phyloP scores from a whole-genome alignment of 2,888 invertebrate species.

The Lithophane ornitopus region DNA sequence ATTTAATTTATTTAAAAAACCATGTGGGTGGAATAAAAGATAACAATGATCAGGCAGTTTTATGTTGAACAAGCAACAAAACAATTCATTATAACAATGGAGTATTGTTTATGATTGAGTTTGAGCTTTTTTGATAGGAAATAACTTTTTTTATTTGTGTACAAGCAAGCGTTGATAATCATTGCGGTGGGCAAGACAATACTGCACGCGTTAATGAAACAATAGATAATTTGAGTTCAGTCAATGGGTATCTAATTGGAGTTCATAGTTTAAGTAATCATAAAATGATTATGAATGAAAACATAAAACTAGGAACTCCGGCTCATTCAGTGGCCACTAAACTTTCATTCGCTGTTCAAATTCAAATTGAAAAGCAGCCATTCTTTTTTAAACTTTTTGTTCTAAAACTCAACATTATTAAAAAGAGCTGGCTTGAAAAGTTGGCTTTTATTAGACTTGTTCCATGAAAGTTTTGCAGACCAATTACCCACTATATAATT shows the following conservation, averaged over 20 bases:
- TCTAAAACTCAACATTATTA: conserved; percentile 35
- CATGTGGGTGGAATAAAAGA: conserved; percentile 85
- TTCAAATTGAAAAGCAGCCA: conserved; percentile 35
- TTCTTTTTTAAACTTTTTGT: conserved; percentile 22
- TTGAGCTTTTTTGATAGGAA: conserved; percentile 79
- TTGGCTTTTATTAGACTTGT: conserved; percentile 33
- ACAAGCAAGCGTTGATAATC: conserved; percentile 68
- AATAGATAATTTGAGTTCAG: conserved; percentile 60
- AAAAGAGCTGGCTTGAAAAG: conserved; percentile 39
- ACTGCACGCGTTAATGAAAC: conserved; percentile 65
- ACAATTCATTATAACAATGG: conserved; percentile 86
- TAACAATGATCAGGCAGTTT: conserved; percentile 83
- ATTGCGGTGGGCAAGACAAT: conserved; percentile 77
- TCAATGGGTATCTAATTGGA: conserved; percentile 62
- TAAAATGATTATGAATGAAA: conserved; percentile 44
- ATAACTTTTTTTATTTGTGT: conserved; percentile 76
- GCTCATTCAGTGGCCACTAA: conserved; percentile 19
- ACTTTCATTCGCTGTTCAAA: conserved; percentile 21
- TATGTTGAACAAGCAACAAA: conserved; percentile 81
- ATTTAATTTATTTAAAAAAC: conserved; percentile 76
- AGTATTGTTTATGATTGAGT: conserved; percentile 84
- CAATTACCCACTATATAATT: conserved; percentile 26
- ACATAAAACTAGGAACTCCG: conserved; percentile 6
- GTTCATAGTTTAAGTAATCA: conserved; percentile 44
- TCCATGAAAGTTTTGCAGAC: conserved; percentile 34